phyloP scores from a whole-genome alignment of 2,888 invertebrate species.

The Nephrotoma flavescens region DNA sequence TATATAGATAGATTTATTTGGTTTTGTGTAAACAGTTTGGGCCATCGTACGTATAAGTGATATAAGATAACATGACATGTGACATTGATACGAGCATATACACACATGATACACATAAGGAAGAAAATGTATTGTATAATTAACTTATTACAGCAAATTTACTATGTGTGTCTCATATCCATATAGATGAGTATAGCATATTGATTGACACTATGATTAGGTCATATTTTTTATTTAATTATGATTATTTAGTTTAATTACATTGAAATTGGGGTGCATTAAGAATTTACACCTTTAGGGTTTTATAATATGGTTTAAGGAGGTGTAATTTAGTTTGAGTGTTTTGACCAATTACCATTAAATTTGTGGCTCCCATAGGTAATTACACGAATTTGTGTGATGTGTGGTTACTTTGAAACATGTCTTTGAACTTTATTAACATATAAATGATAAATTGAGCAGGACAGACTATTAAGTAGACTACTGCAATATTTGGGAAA shows the following conservation, averaged over 20 bases:
- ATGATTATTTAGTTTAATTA: not conserved
- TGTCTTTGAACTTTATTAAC: too few species aligned
- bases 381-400: too few species aligned
- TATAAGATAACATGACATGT: not conserved
- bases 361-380: too few species aligned
- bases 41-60: not conserved
- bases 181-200: not conserved
- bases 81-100: not conserved
- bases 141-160: not conserved
- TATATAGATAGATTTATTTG: not conserved
- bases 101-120: not conserved
- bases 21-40: not conserved
- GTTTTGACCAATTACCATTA: too few species aligned
- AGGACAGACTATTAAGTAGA: too few species aligned
- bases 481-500: too few species aligned
- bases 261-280: not conserved
- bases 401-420: too few species aligned
- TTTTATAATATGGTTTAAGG: too few species aligned
- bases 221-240: not conserved
- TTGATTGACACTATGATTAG: not conserved
- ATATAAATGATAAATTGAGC: too few species aligned
- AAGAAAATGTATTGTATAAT: not conserved
- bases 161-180: not conserved
- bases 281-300: not conserved
- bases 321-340: too few species aligned